Evolutionary conservation across 2,797 vertebrate genomes (phyloP).

Genomic region (Phrynocephalus forsythii): DNA sequence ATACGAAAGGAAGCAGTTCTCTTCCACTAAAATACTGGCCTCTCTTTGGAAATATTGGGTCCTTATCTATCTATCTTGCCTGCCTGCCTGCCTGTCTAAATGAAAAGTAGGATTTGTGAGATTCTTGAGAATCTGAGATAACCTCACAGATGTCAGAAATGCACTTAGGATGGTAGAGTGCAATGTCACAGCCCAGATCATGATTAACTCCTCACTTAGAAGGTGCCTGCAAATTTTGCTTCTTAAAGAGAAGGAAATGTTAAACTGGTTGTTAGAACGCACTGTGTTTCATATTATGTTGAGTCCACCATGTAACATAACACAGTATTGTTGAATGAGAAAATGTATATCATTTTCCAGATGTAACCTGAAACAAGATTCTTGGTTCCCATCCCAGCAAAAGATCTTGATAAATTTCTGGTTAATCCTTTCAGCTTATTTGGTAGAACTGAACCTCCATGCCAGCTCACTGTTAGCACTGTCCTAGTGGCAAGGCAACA

Average conservation of each 20-base stretch:
- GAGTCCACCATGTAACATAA: not conserved
- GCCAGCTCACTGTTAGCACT: slow-evolving; percentile 21
- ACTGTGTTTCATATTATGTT: not conserved
- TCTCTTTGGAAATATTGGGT: not conserved
- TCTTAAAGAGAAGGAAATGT: not conserved
- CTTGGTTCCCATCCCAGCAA: not conserved
- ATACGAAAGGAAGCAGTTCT: no score
- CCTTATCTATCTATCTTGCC: not conserved
- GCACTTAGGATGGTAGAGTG: not conserved
- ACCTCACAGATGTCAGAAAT: not conserved
- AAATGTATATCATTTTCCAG: not conserved
- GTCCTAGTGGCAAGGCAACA: not conserved
- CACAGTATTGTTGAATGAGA: not conserved
- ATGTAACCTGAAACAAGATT: not conserved
- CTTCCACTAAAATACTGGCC: not conserved
- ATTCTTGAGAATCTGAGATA: not conserved
- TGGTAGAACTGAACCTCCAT: slow-evolving; percentile 10
- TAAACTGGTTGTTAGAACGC: slow-evolving; percentile 30
- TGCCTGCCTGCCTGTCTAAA: not conserved
- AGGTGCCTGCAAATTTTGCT: not conserved
- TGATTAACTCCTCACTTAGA: no score
- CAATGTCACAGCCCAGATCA: no score
- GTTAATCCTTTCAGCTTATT: slow-evolving; percentile 32
- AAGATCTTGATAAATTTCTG: slow-evolving; percentile 15
- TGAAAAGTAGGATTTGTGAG: slow-evolving; percentile 1